Base-by-base conservation (phyloP, 1,140 invertebrate genomes). In the Neodiprion lecontei region DNA sequence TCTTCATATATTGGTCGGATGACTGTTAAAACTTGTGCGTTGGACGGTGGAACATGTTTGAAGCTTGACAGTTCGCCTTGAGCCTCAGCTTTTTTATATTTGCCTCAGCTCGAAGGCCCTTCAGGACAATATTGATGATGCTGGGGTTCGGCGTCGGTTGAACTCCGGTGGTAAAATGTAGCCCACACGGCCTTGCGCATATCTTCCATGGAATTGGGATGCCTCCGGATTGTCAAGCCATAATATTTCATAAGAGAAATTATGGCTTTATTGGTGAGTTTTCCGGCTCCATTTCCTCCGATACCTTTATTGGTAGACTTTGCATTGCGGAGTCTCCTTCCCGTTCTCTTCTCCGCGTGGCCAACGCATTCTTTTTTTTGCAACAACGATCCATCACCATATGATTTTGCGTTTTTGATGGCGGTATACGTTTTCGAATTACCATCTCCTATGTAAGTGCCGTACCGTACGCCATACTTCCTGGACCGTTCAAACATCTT, bases 1-100 rank as follows among this genome's bases (percentile, higher is more conserved):
- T 61, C 53, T 61, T 61, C 53, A n/a, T 61, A 61, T 61, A 61
- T 61, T 11, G 53, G 53, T 61, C 53, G 53, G 53, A 61, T 61
- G 53, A 61, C 53, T 61, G 53, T n/a, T 61, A 61, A 61, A 61
- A 61, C 53, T 61, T 61, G 10, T 61, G 53, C 53, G 53, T 61
- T 61, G 53, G n/a, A 61, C 53, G 53, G 53, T n/a, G 10, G 10
- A 61, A 11, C 53, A 61, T 61, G 1, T 61, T 61, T 61, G 17
- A 21, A 21, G 17, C 17, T 21, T 21, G 17, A 21, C 17, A 21
- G 17, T 21, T 21, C 17, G 17, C 17, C 17, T 21, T 21, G 17
- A 21, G 17, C 17, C 17, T 21, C 17, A 21, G 17, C 17, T 21
- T 21, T 21, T 21, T 21, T 21, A 21, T 21, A 21, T 21, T 21